Percentiles rank a stretch among this genome's conserved stretches.
phyloP scores from a whole-genome alignment of 1,140 invertebrate species.

The Trissolcus basalis region DNA sequence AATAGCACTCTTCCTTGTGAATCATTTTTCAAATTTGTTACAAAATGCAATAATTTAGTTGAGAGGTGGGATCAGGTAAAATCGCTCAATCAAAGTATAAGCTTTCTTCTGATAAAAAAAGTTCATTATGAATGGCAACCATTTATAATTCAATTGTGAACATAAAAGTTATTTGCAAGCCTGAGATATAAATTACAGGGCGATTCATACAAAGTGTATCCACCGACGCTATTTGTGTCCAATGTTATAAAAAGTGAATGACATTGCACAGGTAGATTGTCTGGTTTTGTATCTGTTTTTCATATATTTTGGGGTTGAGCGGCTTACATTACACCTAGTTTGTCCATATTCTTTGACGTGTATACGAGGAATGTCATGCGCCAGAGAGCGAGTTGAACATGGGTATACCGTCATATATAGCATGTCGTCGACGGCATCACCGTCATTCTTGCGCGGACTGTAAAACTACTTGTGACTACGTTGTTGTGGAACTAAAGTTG shows the following conservation, averaged over 20 bases:
- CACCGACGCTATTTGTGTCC: too few relatives aligned
- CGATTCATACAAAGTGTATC: too few relatives aligned
- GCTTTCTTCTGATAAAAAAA: too few relatives aligned
- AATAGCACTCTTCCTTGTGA: too few relatives aligned
- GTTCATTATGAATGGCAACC: too few relatives aligned
- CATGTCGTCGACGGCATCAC: constrained; percentile 32
- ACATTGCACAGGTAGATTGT: background rate
- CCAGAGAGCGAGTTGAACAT: constrained; percentile 50
- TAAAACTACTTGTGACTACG: constrained; percentile 55
- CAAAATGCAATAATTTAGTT: too few relatives aligned
- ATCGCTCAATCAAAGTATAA: too few relatives aligned
- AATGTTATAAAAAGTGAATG: background rate
- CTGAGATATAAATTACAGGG: too few relatives aligned
- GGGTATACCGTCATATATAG: constrained; percentile 46
- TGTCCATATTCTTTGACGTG: constrained; percentile 24
- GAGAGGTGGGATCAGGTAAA: too few relatives aligned
- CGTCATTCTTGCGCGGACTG: constrained; percentile 52
- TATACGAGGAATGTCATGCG: constrained; percentile 48
- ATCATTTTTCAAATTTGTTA: too few relatives aligned
- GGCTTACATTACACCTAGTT: constrained; percentile 32
- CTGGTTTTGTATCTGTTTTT: constrained; percentile 16
- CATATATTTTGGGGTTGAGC: constrained; percentile 19
- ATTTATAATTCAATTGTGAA: too few relatives aligned
- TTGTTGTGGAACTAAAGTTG: constrained; percentile 15
- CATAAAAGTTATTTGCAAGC: too few relatives aligned